Conservation (phyloP, 2,888 invertebrate species). For the Drosophila quinaria region DNA sequence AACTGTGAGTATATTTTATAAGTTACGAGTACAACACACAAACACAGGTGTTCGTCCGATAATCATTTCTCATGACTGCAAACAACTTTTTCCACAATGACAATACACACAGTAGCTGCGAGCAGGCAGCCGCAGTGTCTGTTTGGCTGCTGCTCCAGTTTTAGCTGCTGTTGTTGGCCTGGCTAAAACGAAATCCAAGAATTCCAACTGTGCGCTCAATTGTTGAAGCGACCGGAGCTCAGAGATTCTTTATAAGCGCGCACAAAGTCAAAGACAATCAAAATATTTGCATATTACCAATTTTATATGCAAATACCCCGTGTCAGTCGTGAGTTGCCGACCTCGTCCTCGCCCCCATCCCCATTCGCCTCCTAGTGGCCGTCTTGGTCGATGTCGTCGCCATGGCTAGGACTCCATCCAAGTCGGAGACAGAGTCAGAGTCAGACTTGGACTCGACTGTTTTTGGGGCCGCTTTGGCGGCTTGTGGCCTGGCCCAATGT, state of each 20-base stretch:
- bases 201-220: slow-evolving; percentile 79
- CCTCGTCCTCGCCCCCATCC: slow-evolving; percentile 36
- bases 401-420: slow-evolving; percentile 35
- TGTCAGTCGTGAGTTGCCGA: slow-evolving; percentile 77
- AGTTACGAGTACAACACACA: slow-evolving; percentile 38
- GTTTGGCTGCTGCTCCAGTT: slow-evolving; percentile 67
- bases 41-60: slow-evolving; percentile 72
- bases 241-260: slow-evolving; percentile 80
- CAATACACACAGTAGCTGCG: slow-evolving; percentile 44
- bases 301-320: slow-evolving; percentile 83
- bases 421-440: neutral
- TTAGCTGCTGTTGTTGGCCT: slow-evolving; percentile 52
- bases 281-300: slow-evolving; percentile 85
- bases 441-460: slow-evolving; percentile 45
- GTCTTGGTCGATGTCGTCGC: slow-evolving; percentile 40
- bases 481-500: slow-evolving; percentile 53
- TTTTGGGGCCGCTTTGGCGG: slow-evolving; percentile 74
- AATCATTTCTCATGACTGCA: slow-evolving; percentile 74
- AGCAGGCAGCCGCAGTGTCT: slow-evolving; percentile 43
- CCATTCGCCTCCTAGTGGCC: slow-evolving; percentile 33
- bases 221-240: slow-evolving; percentile 56
- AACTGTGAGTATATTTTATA: slow-evolving; percentile 22
- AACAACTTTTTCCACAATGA: slow-evolving; percentile 56
- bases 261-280: slow-evolving; percentile 85
- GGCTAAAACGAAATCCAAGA: slow-evolving; percentile 62